Evolutionary conservation across 2,113 vertebrate species (phyloP), one percentile per base, ranked within the genome.

Genomic region (Ptychochromis oligacanthus): DNA sequence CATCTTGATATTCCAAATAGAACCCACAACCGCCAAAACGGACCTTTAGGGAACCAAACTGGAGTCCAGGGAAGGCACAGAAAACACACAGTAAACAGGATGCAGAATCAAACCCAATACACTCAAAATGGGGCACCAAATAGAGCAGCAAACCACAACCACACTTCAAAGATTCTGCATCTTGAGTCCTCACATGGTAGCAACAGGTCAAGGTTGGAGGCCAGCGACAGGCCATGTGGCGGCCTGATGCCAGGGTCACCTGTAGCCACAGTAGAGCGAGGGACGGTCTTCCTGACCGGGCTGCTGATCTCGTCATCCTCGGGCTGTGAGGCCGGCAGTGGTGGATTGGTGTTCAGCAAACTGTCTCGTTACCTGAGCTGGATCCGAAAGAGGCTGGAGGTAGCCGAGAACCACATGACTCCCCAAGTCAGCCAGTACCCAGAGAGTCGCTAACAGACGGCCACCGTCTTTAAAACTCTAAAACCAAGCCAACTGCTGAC

Each of bases 201-300:
- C 7, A 15, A 0, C 6, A 7, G 3, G 7, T 2, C 3, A 7
- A 70, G 49, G 64, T 70, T 20, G 8, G 22, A 24, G 11, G 46
- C 11, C 20, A 55, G 26, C 1, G 22, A 17, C 4, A 13, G 38
- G 0, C 8, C 20, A 2, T 88, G 87, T 9, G 88, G 88, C 7
- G 56, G 0, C 1, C 88, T 94, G 64, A 65, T 70, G 28, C 93
- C 92, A 6, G 98, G 98, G 24, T 94, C 96, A 8, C 93, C 96
- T 1, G 84, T 96, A 1, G 94, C 92, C 17, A 95, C 96, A 0
- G 76, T 95, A n/a, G 95, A 97, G 22, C 92, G 90, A 15, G 96
- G 95, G 5, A 97, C 96, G 0, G 97, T 94, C 84, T 99, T 98
- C 76, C 92, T 99, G 49, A 97, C 97, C 0, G 98, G 98, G 0